Evolutionary conservation across 2,888 invertebrate genomes (phyloP).

Genomic region (Lepeophtheirus nordmannii): DNA sequence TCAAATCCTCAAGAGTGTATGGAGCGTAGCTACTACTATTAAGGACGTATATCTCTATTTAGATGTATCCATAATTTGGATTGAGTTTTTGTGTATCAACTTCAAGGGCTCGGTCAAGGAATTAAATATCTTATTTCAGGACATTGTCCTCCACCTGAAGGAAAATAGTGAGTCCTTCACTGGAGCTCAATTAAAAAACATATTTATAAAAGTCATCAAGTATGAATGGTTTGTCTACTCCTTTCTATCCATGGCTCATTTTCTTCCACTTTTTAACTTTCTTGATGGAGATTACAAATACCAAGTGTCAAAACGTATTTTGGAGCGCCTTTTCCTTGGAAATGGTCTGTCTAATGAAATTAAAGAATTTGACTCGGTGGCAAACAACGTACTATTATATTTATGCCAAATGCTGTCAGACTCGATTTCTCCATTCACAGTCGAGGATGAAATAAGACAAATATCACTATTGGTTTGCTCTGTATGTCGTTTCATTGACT

Average conservation of each 20-base stretch:
- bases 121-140: not conserved
- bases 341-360: not conserved
- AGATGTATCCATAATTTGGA: not conserved
- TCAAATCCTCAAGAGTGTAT: not conserved
- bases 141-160: not conserved
- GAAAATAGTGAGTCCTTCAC: not conserved
- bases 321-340: not conserved
- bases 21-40: not conserved
- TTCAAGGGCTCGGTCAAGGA: not conserved
- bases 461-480: not conserved
- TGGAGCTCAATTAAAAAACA: not conserved
- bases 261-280: not conserved
- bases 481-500: not conserved
- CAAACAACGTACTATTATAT: constrained; percentile 1
- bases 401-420: constrained; percentile 1
- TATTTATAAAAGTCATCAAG: not conserved
- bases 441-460: not conserved
- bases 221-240: not conserved
- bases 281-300: not conserved
- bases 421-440: constrained; percentile 4
- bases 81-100: not conserved
- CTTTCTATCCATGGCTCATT: not conserved
- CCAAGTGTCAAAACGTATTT: not conserved
- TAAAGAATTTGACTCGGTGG: not conserved
- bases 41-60: not conserved